phyloP scores from a whole-genome alignment of 1,140 invertebrate species.

The Spodoptera frugiperda region DNA sequence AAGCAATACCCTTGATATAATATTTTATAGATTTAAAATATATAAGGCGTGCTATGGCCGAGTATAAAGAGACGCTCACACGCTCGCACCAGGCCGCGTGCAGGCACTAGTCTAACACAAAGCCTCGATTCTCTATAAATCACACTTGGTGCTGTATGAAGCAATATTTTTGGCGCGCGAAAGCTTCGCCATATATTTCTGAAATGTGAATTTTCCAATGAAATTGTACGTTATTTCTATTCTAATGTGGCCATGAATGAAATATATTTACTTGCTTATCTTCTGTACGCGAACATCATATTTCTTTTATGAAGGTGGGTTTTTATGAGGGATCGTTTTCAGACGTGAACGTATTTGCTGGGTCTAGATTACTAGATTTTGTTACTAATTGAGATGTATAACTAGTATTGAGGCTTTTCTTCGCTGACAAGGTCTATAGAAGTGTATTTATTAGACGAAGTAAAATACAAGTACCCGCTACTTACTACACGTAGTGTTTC shows the following conservation, averaged over 20 bases:
- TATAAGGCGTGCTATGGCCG: too few species aligned
- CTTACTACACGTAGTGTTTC: too few species aligned
- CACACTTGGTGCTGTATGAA: constrained; percentile 38
- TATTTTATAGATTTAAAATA: too few species aligned
- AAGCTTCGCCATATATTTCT: constrained; percentile 38
- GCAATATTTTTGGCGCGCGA: constrained; percentile 38
- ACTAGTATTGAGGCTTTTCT: too few species aligned
- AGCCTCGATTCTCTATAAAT: constrained; percentile 32
- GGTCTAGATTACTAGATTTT: too few species aligned
- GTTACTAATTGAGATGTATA: too few species aligned
- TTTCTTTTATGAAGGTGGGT: not conserved
- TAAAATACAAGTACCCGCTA: too few species aligned
- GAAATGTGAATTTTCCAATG: constrained; percentile 41
- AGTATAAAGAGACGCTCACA: too few species aligned
- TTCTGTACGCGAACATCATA: not conserved
- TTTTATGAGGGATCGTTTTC: not conserved
- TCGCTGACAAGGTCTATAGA: too few species aligned
- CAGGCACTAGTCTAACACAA: constrained; percentile 4
- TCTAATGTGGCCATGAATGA: constrained; percentile 41
- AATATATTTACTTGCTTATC: constrained; percentile 35
- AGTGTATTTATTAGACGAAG: too few species aligned
- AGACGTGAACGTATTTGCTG: not conserved
- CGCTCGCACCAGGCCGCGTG: not conserved
- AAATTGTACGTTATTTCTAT: constrained; percentile 44
- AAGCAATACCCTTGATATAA: too few species aligned